Base-by-base conservation (phyloP, 2,888 invertebrate species). In the Agrenia bidenticulata region DNA sequence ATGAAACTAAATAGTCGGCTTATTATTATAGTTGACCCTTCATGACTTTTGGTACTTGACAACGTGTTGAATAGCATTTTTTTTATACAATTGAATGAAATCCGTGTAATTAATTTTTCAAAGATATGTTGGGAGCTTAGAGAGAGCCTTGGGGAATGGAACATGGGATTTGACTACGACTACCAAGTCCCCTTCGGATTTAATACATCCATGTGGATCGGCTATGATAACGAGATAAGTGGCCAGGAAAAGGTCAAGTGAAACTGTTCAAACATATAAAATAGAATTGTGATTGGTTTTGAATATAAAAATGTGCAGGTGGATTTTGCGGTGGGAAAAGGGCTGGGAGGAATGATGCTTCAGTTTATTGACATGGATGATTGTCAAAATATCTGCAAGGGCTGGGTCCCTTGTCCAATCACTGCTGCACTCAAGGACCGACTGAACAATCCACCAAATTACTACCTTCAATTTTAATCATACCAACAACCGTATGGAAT, bases 171-270 rank as follows among this genome's bases (percentile, higher is more conserved):
- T 50, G 65, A 61, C 21, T 41, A 51, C 11, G 65, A 56, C 21
- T 42, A 56, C 19, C 15, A 39, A 19, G 27, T 65, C 17, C 65
- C 65, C 1, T 65, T 55, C 27, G 55, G 60, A 2, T 58, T 39
- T 39, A 57, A 42, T 27, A 53, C 57, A 11, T 39, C 58, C 0
- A 26, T 42, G 15, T 67, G 63, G 63, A 39, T 63, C 4, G 60
- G 62, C 17, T 67, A 56, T 45, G 67, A 67, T 23, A 50, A 64
- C 39, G 53, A 58, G 59, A 42, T 64, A 41, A 64, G 64, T 53
- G 54, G 24, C n/a, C 42, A 54, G 41, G 53, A 59, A 11, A 64
- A 59, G 26, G 64, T 59, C 45, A 45, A 15, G 15, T 32, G 4
- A 4, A 32, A 32, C 11, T 4, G 11, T 32, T 32, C 11, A 11